phyloP scores from a whole-genome alignment of 53 echinoderm and acorn worm species.

The Temnopleurus reevesii region DNA sequence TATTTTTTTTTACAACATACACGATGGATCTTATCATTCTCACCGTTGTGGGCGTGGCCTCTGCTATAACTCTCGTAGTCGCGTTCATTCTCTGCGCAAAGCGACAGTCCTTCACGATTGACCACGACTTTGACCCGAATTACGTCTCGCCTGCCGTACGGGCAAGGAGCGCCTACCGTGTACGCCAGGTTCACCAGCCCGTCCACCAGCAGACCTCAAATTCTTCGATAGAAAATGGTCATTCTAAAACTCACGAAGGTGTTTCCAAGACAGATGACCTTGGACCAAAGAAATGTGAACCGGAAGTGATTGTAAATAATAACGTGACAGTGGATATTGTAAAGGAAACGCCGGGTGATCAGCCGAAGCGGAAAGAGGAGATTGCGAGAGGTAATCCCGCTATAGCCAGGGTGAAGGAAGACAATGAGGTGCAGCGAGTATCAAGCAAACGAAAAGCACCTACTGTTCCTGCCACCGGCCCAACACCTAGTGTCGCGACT shows the following conservation, averaged over 20 bases:
- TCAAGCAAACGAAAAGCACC: conserved; percentile 40
- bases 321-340: neutral
- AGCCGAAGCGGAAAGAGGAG: neutral
- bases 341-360: neutral
- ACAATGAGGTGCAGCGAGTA: neutral
- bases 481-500: neutral
- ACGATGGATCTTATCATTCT: conserved; percentile 6
- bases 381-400: neutral
- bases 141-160: neutral
- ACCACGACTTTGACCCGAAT: conserved; percentile 22
- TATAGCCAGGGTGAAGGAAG: neutral
- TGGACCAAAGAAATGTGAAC: neutral
- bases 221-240: neutral
- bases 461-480: neutral
- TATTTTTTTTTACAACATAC: neutral
- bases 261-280: neutral
- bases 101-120: conserved; percentile 26
- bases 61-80: neutral
- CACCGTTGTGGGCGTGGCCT: neutral
- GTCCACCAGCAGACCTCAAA: neutral
- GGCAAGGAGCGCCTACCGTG: neutral
- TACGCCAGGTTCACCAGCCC: conserved; percentile 22
- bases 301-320: conserved; percentile 1
- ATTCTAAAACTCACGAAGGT: neutral
- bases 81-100: conserved; percentile 18